Evolutionary conservation across 1,140 invertebrate genomes (phyloP).

Genomic region (Drosophila bifasciata): DNA sequence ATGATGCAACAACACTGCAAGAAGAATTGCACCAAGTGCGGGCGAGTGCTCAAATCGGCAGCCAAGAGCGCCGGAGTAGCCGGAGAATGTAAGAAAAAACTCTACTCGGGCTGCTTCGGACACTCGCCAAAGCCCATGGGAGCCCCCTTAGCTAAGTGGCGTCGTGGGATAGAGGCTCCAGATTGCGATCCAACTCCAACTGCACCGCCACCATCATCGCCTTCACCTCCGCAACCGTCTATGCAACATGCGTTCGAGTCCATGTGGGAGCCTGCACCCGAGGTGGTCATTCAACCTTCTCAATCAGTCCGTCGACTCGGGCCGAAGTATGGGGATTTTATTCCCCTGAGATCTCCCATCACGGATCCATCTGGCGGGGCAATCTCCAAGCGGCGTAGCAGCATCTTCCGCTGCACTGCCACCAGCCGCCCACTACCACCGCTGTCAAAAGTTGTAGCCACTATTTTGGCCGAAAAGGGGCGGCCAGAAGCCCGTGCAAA

Average conservation of each 20-base stretch:
- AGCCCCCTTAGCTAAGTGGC: not conserved
- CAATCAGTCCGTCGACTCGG: conserved; percentile 10
- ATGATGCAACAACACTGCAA: not conserved
- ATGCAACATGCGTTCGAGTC: conserved; percentile 15
- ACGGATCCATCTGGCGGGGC: conserved; percentile 51
- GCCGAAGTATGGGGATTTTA: conserved; percentile 35
- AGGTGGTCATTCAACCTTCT: conserved; percentile 33
- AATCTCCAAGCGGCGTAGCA: conserved; percentile 50
- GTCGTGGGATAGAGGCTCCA: not conserved
- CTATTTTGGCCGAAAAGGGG: conserved; percentile 9
- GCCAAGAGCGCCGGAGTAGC: not conserved
- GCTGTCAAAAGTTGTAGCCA: conserved; percentile 36
- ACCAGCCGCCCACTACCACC: conserved; percentile 42
- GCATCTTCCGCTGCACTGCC: not conserved
- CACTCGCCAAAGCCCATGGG: conserved; percentile 28
- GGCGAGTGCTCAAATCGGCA: conserved; percentile 2
- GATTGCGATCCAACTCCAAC: not conserved
- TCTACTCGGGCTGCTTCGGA: conserved; percentile 28
- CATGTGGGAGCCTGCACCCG: conserved; percentile 23
- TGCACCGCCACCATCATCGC: conserved; percentile 9
- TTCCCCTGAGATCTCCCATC: conserved; percentile 51
- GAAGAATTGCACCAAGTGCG: conserved; percentile 30
- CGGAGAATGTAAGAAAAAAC: conserved; percentile 3
- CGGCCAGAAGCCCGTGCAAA: conserved; percentile 10
- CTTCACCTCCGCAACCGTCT: conserved; percentile 3